These are phyloP conservation scores for chimpanzee (Pan troglodytes) DNA, from an alignment of 2,113 vertebrate species.

Conservation along the genomic window DNA sequence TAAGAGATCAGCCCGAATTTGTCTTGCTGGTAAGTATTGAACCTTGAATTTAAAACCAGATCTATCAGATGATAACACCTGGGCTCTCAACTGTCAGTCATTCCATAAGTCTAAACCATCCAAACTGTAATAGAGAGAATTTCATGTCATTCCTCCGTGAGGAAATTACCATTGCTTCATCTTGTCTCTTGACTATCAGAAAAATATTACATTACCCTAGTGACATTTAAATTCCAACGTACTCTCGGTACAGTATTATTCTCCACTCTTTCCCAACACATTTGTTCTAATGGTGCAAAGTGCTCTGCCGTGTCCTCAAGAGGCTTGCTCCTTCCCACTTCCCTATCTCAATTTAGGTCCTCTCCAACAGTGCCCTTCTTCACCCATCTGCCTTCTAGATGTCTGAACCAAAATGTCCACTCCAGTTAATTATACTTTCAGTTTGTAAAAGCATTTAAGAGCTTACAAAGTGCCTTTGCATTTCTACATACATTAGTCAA, in stretches of 20 bases:
- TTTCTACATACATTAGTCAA: not conserved
- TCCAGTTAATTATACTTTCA: not conserved
- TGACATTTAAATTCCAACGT: not conserved
- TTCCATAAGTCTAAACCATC: not conserved
- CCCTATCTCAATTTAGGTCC: not conserved
- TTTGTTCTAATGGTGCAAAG: not conserved
- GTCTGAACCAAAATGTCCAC: not conserved
- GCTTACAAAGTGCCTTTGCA: not conserved
- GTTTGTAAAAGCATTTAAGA: not conserved
- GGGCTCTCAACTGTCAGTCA: not conserved
- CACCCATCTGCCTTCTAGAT: not conserved
- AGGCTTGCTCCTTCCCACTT: not conserved
- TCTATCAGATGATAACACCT: not conserved
- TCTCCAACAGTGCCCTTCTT: not conserved
- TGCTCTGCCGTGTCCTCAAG: fast-evolving
- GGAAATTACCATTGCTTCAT: not conserved
- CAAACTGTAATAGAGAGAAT: not conserved
- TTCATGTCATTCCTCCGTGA: not conserved
- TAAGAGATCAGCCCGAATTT: not conserved
- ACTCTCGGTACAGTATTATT: not conserved
- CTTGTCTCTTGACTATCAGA: not conserved
- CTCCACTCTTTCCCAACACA: not conserved
- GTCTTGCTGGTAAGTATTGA: not conserved
- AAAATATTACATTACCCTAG: not conserved
- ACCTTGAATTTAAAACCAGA: not conserved